These are phyloP conservation scores for Agrilus biguttatus DNA, from an alignment of 2,888 invertebrate genomes.

Conservation along the genomic window DNA sequence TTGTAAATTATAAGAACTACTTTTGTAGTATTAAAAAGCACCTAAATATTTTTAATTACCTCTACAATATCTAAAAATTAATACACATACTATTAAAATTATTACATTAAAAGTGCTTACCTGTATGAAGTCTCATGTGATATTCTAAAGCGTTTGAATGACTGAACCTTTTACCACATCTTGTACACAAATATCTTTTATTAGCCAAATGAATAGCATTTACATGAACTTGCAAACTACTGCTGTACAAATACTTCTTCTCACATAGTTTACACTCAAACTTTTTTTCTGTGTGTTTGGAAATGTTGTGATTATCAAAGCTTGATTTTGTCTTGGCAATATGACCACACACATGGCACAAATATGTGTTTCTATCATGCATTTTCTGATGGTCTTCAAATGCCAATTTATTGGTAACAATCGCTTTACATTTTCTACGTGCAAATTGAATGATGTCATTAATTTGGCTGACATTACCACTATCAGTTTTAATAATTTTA, in stretches of 20 bases:
- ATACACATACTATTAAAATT: too few species aligned
- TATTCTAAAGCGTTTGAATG: slow-evolving; percentile 44
- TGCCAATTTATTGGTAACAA: slow-evolving; percentile 1
- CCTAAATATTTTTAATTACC: too few species aligned
- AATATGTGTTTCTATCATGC: slow-evolving; percentile 3
- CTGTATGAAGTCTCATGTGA: slow-evolving; percentile 18
- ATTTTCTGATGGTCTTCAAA: too few species aligned
- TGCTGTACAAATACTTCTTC: slow-evolving; percentile 52
- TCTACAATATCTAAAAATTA: too few species aligned
- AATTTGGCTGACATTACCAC: too few species aligned
- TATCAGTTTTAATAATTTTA: too few species aligned
- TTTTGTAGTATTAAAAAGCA: too few species aligned
- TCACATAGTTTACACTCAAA: slow-evolving; percentile 49
- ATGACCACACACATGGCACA: slow-evolving; percentile 17
- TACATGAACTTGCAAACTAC: slow-evolving; percentile 59
- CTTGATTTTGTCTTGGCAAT: slow-evolving; percentile 12
- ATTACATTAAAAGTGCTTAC: too few species aligned
- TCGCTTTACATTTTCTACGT: slow-evolving; percentile 3
- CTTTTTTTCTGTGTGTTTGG: slow-evolving; percentile 32
- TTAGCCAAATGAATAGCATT: slow-evolving; percentile 64
- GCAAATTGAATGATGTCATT: too few species aligned
- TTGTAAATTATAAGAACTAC: too few species aligned
- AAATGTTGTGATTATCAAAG: slow-evolving; percentile 13
- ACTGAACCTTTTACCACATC: slow-evolving; percentile 72
- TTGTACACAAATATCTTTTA: slow-evolving; percentile 61